A percentile compares a stretch with the other conserved stretches of the same genome.
phyloP scores from a whole-genome alignment of 2,113 vertebrate species.

The Cavia porcellus region DNA sequence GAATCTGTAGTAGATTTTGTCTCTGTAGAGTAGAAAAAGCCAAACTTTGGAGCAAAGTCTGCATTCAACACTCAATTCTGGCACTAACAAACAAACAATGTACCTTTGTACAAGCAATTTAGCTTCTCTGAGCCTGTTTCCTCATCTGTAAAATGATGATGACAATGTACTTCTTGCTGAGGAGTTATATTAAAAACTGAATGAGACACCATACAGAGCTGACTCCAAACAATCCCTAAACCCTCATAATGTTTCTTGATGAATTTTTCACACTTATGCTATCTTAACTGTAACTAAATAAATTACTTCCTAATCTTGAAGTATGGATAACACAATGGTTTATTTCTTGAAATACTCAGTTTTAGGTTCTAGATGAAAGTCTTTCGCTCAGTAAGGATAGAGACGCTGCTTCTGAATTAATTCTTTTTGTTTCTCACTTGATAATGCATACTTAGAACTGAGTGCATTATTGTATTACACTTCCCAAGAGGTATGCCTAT shows the following conservation, averaged over 20 bases:
- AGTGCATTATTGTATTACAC: background rate
- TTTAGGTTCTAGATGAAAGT: slow-evolving; percentile 4
- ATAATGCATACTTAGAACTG: background rate
- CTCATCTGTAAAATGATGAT: background rate
- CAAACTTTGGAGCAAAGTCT: background rate
- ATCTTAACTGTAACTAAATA: background rate
- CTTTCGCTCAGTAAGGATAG: background rate
- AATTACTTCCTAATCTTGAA: background rate
- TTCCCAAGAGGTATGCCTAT: background rate
- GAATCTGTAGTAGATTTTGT: background rate
- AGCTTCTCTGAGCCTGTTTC: background rate
- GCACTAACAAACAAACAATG: background rate
- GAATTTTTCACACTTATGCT: background rate
- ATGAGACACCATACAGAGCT: background rate
- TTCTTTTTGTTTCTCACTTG: background rate
- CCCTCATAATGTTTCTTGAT: background rate
- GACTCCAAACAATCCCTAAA: background rate
- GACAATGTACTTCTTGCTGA: background rate
- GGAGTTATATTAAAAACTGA: background rate
- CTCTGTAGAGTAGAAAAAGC: background rate
- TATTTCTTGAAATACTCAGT: background rate
- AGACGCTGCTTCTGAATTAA: background rate
- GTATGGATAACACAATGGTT: background rate
- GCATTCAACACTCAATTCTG: background rate
- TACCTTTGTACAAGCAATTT: background rate